phyloP scores from a whole-genome alignment of 2,797 vertebrate genomes.

The Crenuchus spilurus region DNA sequence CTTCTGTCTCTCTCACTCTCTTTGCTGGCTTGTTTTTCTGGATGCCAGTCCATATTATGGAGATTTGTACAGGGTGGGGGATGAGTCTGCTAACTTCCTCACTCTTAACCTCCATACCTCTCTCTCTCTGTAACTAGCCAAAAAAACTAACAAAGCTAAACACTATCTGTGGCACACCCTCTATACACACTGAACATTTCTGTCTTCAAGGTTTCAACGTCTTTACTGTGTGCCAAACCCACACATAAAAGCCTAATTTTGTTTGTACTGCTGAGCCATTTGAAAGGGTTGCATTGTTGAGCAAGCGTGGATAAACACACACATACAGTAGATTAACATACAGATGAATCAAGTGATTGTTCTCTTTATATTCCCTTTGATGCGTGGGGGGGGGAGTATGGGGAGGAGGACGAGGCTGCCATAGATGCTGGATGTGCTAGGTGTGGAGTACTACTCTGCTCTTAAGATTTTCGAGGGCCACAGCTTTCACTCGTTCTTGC shows the following conservation, averaged over 20 bases:
- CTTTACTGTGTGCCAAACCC: conserved; percentile 9
- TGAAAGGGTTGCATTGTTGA: conserved; percentile 16
- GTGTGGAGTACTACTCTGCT: conserved; percentile 1
- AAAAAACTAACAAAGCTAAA: neutral
- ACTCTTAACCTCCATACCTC: conserved; percentile 34
- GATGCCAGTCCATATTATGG: conserved; percentile 66
- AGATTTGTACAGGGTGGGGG: conserved; percentile 57
- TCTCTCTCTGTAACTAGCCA: neutral
- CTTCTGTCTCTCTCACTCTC: neutral
- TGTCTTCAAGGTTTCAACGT: conserved; percentile 13
- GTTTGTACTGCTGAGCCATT: conserved; percentile 22
- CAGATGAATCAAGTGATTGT: conserved; percentile 11
- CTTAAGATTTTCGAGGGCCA: conserved; percentile 19
- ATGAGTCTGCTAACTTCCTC: conserved; percentile 60
- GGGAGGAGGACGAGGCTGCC: neutral
- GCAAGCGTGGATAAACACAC: conserved; percentile 15
- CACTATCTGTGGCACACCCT: neutral
- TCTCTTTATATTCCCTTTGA: conserved; percentile 18
- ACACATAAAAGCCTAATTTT: conserved; percentile 19
- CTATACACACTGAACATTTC: conserved; percentile 15
- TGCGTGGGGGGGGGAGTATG: neutral
- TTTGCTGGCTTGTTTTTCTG: neutral
- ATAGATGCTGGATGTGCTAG: neutral
- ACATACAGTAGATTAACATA: conserved; percentile 17
- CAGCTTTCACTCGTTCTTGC: conserved; percentile 40